Evolutionary conservation across 2,888 invertebrate genomes (phyloP), one percentile per base, ranked within the genome.

Genomic region (Pristionchus maxplancki): DNA sequence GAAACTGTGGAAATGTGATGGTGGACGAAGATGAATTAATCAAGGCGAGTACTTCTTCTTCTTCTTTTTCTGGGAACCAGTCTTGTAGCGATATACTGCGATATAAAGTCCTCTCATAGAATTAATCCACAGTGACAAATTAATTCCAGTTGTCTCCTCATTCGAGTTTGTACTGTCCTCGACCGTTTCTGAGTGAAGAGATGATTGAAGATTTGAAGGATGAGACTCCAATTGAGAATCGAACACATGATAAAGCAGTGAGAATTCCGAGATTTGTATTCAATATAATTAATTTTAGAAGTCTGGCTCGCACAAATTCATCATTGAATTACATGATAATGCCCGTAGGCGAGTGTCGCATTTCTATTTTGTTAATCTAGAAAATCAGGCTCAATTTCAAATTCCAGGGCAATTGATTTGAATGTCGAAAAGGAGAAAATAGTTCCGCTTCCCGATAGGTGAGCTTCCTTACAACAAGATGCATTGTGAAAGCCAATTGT

Each of bases 141-240:
- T n/a, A n/a, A n/a, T 78, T 78, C 28, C 78, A 78, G 78, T 48
- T 78, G 28, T n/a, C 78, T 4, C 78, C 78, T 44, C 44, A 78
- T 28, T 44, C 44, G 28, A 48, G 48, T 48, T 13, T 44, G 11
- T 44, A 48, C 28, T 78, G 78, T 48, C 78, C 78, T 78, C 78
- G 78, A 44, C 2, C 28, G 8, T 78, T 78, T 44, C 44, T 78
- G 28, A 78, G 44, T 44, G 78, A 78, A 48, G 44, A 78, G 28
- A 40, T 44, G 44, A 78, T 78, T 5, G n/a, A 28, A 28, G 78
- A 78, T 48, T 28, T 78, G 13, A 78, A 78, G 44, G 44, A 78
- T 11, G 44, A 78, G 20, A 37, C 37, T 13, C 71, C 71, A 37
- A 71, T 71, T 40, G 37, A 78, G 78, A 78, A 28, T 20, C 24